These are phyloP conservation scores for Drosophila pallidifrons DNA, from an alignment of 1,140 invertebrate genomes.

Conservation along the genomic window DNA sequence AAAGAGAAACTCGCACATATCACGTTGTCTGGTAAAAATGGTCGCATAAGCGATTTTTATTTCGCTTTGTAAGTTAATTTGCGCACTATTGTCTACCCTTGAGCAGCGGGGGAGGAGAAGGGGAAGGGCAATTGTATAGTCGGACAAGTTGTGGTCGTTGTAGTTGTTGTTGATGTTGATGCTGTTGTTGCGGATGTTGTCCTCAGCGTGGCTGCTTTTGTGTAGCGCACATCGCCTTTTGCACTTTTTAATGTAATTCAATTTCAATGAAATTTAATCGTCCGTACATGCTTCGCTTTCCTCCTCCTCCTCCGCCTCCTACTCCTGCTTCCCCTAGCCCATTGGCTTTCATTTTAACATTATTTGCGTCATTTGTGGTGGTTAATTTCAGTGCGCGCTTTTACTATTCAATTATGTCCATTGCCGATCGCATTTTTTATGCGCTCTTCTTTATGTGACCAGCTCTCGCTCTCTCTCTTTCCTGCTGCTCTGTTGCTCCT, in stretches of 20 bases:
- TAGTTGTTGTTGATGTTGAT: slow-evolving; percentile 14
- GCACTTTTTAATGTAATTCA: slow-evolving; percentile 83
- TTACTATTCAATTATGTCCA: slow-evolving; percentile 82
- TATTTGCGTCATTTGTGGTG: slow-evolving; percentile 83
- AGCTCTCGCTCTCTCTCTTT: not conserved
- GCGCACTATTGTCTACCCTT: slow-evolving; percentile 68
- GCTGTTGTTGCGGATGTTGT: slow-evolving; percentile 16
- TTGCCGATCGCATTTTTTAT: slow-evolving; percentile 69
- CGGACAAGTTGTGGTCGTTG: slow-evolving; percentile 16
- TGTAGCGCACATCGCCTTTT: slow-evolving; percentile 64
- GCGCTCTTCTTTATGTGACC: slow-evolving; percentile 66
- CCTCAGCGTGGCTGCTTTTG: slow-evolving; percentile 40
- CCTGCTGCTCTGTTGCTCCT: not conserved
- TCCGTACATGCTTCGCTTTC: slow-evolving; percentile 60
- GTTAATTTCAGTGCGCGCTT: slow-evolving; percentile 81
- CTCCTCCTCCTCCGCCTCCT: not conserved
- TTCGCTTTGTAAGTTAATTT: slow-evolving; percentile 83
- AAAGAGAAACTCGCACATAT: slow-evolving; percentile 38
- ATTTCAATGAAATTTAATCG: slow-evolving; percentile 84
- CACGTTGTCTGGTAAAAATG: slow-evolving; percentile 51
- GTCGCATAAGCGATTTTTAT: slow-evolving; percentile 79
- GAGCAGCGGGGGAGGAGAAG: not conserved
- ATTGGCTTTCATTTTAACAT: slow-evolving; percentile 58
- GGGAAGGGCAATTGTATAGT: slow-evolving; percentile 5
- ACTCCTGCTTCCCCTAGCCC: too few relatives aligned